phyloP scores from a whole-genome alignment of 2,888 invertebrate species.

The Steinernema scapterisci region DNA sequence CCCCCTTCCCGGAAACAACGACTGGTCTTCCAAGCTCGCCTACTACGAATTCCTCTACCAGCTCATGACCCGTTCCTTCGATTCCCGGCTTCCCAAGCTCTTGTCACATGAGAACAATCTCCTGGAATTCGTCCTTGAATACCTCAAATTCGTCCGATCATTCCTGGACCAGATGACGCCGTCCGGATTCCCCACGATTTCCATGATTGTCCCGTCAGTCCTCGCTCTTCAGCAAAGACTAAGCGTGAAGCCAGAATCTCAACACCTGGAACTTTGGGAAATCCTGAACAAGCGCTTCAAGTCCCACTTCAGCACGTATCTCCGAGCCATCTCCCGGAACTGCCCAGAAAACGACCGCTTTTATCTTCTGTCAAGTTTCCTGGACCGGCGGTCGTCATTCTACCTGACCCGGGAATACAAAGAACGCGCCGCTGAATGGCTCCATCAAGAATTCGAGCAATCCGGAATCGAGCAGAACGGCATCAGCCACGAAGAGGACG shows the following conservation, averaged over 20 bases:
- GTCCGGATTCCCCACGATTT: background rate
- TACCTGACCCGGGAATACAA: background rate
- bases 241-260: background rate
- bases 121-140: background rate
- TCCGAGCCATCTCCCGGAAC: background rate
- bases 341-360: background rate
- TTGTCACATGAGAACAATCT: background rate
- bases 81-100: background rate
- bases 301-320: background rate
- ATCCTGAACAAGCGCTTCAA: background rate
- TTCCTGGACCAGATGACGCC: conserved; percentile 5
- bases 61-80: background rate
- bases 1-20: background rate
- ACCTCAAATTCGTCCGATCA: background rate
- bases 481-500: background rate
- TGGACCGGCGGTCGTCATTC: background rate
- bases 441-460: background rate
- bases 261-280: background rate
- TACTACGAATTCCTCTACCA: conserved; percentile 4
- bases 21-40: conserved; percentile 5
- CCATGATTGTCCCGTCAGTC: background rate
- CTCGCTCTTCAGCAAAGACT: background rate
- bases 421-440: conserved; percentile 10
- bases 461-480: background rate
- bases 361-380: background rate